Conservation (phyloP, 2,888 invertebrate species). For the Acanthosepion pharaonis region DNA sequence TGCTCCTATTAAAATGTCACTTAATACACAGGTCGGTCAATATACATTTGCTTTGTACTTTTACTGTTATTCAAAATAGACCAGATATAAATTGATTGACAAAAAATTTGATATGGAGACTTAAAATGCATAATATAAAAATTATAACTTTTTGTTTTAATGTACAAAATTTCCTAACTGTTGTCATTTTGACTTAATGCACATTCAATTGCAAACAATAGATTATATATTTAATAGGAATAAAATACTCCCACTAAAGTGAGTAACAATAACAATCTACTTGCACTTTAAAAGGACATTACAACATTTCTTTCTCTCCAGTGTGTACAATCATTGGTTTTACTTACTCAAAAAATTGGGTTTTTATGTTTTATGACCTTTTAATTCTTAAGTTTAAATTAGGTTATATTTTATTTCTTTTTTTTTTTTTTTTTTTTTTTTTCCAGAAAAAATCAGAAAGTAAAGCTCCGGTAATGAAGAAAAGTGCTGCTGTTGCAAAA, state of each 20-base stretch:
- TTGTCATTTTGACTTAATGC: background rate
- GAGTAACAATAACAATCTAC: no score
- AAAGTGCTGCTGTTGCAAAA: conserved; percentile 62
- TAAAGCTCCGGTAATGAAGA: conserved; percentile 57
- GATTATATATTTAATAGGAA: no score
- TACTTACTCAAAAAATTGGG: background rate
- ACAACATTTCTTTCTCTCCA: no score
- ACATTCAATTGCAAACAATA: no score
- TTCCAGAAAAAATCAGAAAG: conserved; percentile 43
- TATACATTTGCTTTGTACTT: background rate
- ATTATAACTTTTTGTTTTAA: background rate
- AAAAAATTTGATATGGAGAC: background rate
- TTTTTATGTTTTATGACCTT: no score
- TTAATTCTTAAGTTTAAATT: no score
- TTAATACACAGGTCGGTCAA: background rate
- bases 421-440: background rate
- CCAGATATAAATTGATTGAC: background rate
- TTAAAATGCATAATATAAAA: no score
- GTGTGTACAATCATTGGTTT: no score
- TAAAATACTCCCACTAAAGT: no score
- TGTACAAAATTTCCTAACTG: background rate
- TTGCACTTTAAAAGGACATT: no score
- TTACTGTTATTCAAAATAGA: background rate
- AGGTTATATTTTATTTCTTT: no score
- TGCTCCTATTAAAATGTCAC: conserved; percentile 48